Conservation (phyloP, 2,113 vertebrate species). For the Thoracochromis brauschi region DNA sequence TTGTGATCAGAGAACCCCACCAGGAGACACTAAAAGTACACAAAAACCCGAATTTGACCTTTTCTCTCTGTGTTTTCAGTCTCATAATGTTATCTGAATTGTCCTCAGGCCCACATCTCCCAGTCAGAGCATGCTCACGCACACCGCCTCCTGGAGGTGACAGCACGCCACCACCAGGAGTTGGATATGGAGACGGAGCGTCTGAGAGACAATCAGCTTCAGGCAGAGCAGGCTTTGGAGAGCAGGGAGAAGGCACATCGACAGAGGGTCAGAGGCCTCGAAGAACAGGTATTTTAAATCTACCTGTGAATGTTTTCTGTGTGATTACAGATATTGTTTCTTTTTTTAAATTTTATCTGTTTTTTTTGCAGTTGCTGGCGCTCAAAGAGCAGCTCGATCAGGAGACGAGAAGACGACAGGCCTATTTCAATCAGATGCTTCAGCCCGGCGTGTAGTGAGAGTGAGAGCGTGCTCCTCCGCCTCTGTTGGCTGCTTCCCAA, state of each 20-base stretch:
- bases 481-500: constrained; percentile 33
- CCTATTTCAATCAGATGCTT: constrained; percentile 54
- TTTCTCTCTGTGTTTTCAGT: neutral
- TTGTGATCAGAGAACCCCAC: neutral
- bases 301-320: neutral
- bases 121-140: constrained; percentile 64
- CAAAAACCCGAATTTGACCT: neutral
- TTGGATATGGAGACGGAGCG: constrained; percentile 54
- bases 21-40: neutral
- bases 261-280: constrained; percentile 60
- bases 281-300: constrained; percentile 64
- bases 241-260: constrained; percentile 62
- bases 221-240: constrained; percentile 61
- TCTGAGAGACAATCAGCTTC: constrained; percentile 56
- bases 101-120: constrained; percentile 56
- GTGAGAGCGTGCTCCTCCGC: constrained; percentile 25
- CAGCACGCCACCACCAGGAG: constrained; percentile 63
- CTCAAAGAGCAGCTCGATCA: constrained; percentile 73
- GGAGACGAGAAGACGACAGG: constrained; percentile 52
- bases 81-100: neutral
- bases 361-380: constrained; percentile 49
- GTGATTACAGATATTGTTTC: neutral
- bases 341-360: rapidly evolving
- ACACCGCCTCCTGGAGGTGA: constrained; percentile 70
- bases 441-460: constrained; percentile 40